phyloP scores from a whole-genome alignment of 2,888 invertebrate species.

The Meghimatium bilineatum region DNA sequence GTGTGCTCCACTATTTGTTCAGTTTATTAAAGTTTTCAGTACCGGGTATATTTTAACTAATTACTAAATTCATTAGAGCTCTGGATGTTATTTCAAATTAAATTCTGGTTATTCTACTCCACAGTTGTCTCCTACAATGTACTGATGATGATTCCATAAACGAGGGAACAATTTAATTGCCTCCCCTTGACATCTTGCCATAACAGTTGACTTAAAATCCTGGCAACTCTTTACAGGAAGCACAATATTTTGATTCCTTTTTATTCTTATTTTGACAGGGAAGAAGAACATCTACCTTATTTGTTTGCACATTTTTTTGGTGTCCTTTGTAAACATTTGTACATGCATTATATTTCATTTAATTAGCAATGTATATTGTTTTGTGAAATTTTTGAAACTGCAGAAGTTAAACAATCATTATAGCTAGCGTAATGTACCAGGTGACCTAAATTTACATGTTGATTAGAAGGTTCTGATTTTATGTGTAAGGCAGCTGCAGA shows the following conservation, averaged over 20 bases:
- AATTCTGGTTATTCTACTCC: neutral
- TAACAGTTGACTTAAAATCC: neutral
- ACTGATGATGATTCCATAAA: constrained; percentile 8
- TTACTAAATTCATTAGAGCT: too few relatives aligned
- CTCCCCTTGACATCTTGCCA: constrained; percentile 25
- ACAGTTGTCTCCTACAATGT: neutral
- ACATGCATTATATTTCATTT: neutral
- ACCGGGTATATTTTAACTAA: too few relatives aligned
- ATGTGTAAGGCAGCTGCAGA: constrained; percentile 36
- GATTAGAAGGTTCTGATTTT: neutral
- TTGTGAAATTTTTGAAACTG: neutral
- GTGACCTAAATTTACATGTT: neutral
- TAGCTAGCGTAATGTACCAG: too few relatives aligned
- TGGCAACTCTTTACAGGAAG: neutral
- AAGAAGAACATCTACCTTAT: neutral
- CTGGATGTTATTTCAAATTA: neutral
- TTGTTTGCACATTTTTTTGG: neutral
- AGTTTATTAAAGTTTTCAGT: too few relatives aligned
- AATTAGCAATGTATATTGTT: neutral
- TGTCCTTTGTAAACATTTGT: neutral
- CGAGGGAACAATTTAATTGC: neutral
- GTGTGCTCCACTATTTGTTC: too few relatives aligned
- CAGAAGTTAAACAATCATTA: neutral
- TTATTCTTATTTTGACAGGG: neutral
- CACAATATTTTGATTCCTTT: neutral